A percentile compares a stretch with the other conserved stretches of the same genome.
Evolutionary conservation across 2,797 vertebrate genomes (phyloP).

Genomic region (Pelodytes ibericus): DNA sequence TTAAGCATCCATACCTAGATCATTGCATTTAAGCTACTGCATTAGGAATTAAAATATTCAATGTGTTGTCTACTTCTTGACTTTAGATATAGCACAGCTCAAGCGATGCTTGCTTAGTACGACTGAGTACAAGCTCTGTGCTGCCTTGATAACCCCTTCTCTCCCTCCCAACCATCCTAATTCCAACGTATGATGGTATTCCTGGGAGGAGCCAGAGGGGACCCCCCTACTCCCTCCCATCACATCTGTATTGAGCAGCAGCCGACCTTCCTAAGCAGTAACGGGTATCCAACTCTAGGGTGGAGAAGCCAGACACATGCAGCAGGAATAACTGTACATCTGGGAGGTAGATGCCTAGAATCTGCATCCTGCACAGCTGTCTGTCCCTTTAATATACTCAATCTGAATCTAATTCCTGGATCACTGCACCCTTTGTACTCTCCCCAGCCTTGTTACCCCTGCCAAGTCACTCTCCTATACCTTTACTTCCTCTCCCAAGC

Average conservation of each 20-base stretch:
- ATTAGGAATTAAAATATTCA: no score
- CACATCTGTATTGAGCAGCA: constrained; percentile 48
- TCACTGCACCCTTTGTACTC: constrained; percentile 18
- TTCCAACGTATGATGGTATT: constrained; percentile 50
- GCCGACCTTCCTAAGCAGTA: constrained; percentile 29
- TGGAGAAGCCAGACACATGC: constrained; percentile 1
- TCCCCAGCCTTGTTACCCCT: background rate
- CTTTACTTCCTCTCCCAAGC: background rate
- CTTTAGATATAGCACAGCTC: no score
- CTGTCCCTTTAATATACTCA: constrained; percentile 6
- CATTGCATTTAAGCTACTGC: no score
- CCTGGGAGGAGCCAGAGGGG: constrained; percentile 47
- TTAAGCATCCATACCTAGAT: no score
- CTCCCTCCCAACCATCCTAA: constrained; percentile 35
- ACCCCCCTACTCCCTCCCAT: constrained; percentile 32
- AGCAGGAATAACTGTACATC: constrained; percentile 2
- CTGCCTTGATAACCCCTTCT: constrained; percentile 2
- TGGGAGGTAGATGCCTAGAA: constrained; percentile 6
- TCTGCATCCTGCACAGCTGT: constrained; percentile 32
- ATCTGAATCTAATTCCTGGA: background rate
- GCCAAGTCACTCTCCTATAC: no score
- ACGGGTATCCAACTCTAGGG: constrained; percentile 19
- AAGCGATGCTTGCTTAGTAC: background rate
- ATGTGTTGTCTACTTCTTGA: no score
- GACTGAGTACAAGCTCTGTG: constrained; percentile 13